These are phyloP conservation scores for Gouania willdenowi DNA, from an alignment of 2,797 vertebrate genomes.

Conservation along the genomic window DNA sequence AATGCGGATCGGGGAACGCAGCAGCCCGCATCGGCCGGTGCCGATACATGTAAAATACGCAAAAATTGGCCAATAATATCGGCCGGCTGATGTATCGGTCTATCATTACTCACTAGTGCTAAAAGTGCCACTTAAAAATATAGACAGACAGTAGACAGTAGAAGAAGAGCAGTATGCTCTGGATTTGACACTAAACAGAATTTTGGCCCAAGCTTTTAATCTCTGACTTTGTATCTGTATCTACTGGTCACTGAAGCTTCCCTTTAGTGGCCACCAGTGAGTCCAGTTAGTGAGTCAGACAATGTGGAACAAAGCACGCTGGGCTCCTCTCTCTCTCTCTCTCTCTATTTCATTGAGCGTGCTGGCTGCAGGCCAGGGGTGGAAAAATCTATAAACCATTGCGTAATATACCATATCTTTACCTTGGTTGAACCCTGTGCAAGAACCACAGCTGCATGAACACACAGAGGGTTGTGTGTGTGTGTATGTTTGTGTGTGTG, in stretches of 20 bases:
- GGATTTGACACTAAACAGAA: not conserved
- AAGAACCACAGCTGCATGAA: constrained; percentile 66
- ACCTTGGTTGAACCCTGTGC: constrained; percentile 73
- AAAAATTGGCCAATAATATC: too few relatives aligned
- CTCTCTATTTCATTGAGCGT: constrained; percentile 40
- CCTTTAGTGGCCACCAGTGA: constrained; percentile 37
- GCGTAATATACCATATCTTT: constrained; percentile 78
- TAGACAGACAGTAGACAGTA: too few relatives aligned
- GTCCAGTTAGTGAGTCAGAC: constrained; percentile 62
- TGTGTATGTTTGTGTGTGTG: constrained; percentile 11
- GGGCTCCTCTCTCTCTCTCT: constrained; percentile 30
- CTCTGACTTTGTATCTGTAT: too few relatives aligned
- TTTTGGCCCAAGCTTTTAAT: constrained; percentile 3
- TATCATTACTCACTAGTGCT: too few relatives aligned
- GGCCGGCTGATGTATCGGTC: too few relatives aligned
- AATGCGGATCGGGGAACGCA: too few relatives aligned
- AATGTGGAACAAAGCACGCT: constrained; percentile 73
- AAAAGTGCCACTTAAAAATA: too few relatives aligned
- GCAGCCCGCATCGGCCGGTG: too few relatives aligned
- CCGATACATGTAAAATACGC: too few relatives aligned
- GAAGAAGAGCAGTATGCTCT: too few relatives aligned
- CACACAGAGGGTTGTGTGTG: constrained; percentile 34
- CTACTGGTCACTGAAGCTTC: constrained; percentile 32
- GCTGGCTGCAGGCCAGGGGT: constrained; percentile 64
- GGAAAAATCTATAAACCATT: constrained; percentile 78